Evolutionary conservation across 2,113 vertebrate genomes (phyloP), one percentile per base, ranked within the genome.

Genomic region (Cavia aperea): DNA sequence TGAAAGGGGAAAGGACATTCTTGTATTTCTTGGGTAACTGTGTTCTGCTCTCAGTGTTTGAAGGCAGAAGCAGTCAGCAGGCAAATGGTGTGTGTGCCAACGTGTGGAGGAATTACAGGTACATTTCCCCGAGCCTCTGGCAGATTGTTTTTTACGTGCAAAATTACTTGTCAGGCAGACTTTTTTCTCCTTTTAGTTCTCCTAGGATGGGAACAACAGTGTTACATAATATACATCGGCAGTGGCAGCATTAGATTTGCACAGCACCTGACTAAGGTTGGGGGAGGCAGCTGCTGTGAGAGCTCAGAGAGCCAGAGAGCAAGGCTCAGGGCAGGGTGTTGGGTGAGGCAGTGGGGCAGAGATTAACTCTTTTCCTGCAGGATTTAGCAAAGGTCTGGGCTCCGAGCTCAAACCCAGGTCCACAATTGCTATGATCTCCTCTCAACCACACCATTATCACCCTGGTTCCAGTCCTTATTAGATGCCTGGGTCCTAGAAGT

Each of bases 91-190:
- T 54, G 12, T 14, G 60, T 58, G 36, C 63, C 43, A 4, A 5
- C 1, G 14, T 88, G 86, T 51, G 56, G 56, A 89, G 79, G 89
- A 92, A 84, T 49, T 39, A 18, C 83, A 89, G 93, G 88, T 94
- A 84, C 49, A 2, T 79, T 91, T 85, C 39, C 84, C 62, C 23
- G 65, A 88, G 91, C 63, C 94, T 95, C 81, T 93, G 93, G 84
- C 84, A 93, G 70, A 92, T 94, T 90, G 72, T 81, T 92, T 95
- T 87, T 92, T 81, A 91, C 77, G 49, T 95, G 66, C 36, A n/a
- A 87, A 93, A 91, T 96, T 79, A 92, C 92, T 95, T 89, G 92
- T 94, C 94, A 96, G 87, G 89, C 81, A 75, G 94, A 60, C 79
- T 46, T 73, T 88, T 82, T 92, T 51, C 9, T 33, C 58, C 63